Evolutionary conservation across 2,797 vertebrate genomes (phyloP).

Genomic region (Sebastiscus tertius): DNA sequence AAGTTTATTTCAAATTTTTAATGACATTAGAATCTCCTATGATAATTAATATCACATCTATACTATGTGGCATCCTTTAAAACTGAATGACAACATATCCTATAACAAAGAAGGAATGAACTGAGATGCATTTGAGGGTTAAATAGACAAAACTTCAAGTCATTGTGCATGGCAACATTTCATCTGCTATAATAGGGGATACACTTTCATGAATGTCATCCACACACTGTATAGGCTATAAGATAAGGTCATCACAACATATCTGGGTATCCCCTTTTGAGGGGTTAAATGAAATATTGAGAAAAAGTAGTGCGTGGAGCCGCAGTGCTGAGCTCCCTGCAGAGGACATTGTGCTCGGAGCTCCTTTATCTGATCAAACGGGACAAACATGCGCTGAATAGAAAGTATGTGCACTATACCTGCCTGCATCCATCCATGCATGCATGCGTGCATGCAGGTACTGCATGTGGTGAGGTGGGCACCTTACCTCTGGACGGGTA

Average conservation of each 20-base stretch:
- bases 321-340: conserved; percentile 65
- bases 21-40: background rate
- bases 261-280: background rate
- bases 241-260: conserved; percentile 33
- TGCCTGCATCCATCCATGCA: background rate
- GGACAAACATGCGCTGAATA: conserved; percentile 58
- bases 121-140: background rate
- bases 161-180: background rate
- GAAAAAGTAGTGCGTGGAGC: conserved; percentile 59
- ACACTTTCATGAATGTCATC: conserved; percentile 32
- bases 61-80: background rate
- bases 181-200: background rate
- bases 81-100: background rate
- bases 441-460: conserved; percentile 16
- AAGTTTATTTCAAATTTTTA: conserved; percentile 3
- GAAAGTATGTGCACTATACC: conserved; percentile 36
- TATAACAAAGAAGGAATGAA: background rate
- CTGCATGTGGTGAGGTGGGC: conserved; percentile 10
- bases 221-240: background rate
- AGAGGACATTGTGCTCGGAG: conserved; percentile 60
- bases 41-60: background rate
- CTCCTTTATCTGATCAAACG: conserved; percentile 40
- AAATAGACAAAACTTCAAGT: conserved; percentile 22
- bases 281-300: conserved; percentile 34
- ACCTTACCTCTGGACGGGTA: conserved; percentile 62